phyloP scores from a whole-genome alignment of 2,113 vertebrate genomes.

The Phalacrocorax pelagicus region DNA sequence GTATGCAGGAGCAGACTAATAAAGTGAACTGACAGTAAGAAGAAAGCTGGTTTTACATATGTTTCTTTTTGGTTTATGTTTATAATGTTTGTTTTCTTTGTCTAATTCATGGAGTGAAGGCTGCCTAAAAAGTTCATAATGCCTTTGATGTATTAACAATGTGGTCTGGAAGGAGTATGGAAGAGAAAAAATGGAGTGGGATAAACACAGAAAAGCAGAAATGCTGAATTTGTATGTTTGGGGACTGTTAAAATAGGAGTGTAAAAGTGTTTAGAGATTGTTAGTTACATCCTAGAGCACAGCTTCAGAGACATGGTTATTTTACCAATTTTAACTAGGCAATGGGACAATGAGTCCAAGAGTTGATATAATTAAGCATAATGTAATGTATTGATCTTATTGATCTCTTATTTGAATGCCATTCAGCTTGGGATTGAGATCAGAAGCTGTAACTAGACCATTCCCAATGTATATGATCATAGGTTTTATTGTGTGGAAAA shows the following conservation, averaged over 20 bases:
- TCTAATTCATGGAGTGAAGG: not conserved
- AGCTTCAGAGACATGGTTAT: not conserved
- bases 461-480: not conserved
- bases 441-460: not conserved
- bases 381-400: not conserved
- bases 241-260: not conserved
- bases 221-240: not conserved
- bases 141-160: not conserved
- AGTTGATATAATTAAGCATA: not conserved
- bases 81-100: not conserved
- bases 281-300: not conserved
- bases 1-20: not conserved
- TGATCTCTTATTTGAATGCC: not conserved
- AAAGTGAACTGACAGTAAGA: not conserved
- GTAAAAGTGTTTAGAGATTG: not conserved
- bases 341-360: not conserved
- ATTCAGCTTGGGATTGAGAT: not conserved
- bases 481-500: conserved; percentile 12
- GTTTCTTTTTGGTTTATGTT: not conserved
- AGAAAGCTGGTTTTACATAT: not conserved
- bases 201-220: not conserved
- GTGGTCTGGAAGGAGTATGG: not conserved
- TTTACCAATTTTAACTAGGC: not conserved
- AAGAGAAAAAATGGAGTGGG: not conserved
- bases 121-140: not conserved